Base-by-base conservation (phyloP, 2,797 vertebrate genomes). In the Labroides dimidiatus region DNA sequence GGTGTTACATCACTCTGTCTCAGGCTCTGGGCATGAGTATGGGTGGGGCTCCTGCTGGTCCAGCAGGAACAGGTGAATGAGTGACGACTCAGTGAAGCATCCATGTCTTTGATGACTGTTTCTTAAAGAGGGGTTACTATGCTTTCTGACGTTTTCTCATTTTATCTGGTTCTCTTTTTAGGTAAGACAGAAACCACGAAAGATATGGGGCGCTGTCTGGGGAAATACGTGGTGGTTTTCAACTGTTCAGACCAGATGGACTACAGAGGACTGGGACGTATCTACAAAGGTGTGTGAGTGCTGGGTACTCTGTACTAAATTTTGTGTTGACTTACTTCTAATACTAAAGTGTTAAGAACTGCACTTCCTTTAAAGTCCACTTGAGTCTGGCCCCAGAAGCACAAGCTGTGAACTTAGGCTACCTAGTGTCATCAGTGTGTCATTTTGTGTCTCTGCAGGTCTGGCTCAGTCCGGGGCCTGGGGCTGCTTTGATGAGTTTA, bases 181-280 rank as follows among this genome's bases (percentile, higher is more conserved):
- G 90, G 90, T 21, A 91, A 92, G 68, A 82, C 96, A 10, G 96
- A 96, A 88, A 96, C 95, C 0, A 95, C 94, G 0, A 96, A 96
- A 89, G 96, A 96, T 77, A 96, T 96, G 95, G 96, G 95, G 76
- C 94, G 95, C 21, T 95, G 95, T 62, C 86, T 96, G 47, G 96
- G 95, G 69, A 96, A 96, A 82, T 96, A 95, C 0, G 95, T 96
- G 10, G 95, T 96, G 4, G 96, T 96, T n/a, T 96, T 96, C 80
- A 96, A 96, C 85, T 96, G 96, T 75, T 96, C 95, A 1, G 96
- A 96, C 80, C 96, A 96, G 72, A 96, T 96, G 96, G 96, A 96
- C 88, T 96, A 95, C 90, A 93, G 96, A 92, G 96, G 95, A 64
- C 91, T 96, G 57, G 95, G 95, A 17, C 92, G 95, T 57, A 96